Conservation (phyloP, 2,888 invertebrate genomes). For the Lycia hirtaria region DNA sequence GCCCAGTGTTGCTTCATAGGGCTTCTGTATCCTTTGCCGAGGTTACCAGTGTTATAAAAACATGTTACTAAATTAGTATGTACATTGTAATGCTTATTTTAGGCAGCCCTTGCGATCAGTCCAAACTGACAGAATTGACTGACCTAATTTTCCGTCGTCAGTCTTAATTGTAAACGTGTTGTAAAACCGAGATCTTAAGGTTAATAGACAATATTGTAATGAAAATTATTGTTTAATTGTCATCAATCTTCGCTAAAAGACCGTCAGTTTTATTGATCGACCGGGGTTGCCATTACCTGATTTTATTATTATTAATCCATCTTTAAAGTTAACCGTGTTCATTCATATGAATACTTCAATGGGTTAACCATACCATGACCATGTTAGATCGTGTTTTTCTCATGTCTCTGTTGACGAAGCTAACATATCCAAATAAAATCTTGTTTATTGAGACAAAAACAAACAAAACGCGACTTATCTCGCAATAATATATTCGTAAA, state of each 20-base stretch:
- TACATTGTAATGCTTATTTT: slow-evolving; percentile 9
- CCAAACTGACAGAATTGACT: background rate
- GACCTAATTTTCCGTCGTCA: background rate
- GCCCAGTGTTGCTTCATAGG: slow-evolving; percentile 55
- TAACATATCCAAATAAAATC: slow-evolving; percentile 1
- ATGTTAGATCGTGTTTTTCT: slow-evolving; percentile 52
- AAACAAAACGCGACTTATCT: too few species aligned
- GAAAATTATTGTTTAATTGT: too few species aligned
- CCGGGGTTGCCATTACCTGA: slow-evolving; percentile 26
- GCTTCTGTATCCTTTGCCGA: slow-evolving; percentile 58
- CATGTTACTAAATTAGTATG: slow-evolving; percentile 37
- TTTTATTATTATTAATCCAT: slow-evolving; percentile 25
- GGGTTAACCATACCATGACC: slow-evolving; percentile 56
- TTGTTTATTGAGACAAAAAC: background rate
- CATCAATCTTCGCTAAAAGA: background rate
- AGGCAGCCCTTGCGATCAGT: background rate
- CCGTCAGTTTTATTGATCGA: slow-evolving; percentile 3
- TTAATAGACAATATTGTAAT: background rate
- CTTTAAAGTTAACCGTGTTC: slow-evolving; percentile 17
- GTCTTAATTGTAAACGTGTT: background rate
- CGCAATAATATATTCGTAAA: too few species aligned
- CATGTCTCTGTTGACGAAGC: slow-evolving; percentile 38
- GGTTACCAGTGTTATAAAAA: slow-evolving; percentile 38
- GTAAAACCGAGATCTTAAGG: too few species aligned
- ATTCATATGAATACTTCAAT: slow-evolving; percentile 46